Base-by-base conservation (phyloP, 1,140 invertebrate species). In the Pseudomyrmex dendroicus region DNA sequence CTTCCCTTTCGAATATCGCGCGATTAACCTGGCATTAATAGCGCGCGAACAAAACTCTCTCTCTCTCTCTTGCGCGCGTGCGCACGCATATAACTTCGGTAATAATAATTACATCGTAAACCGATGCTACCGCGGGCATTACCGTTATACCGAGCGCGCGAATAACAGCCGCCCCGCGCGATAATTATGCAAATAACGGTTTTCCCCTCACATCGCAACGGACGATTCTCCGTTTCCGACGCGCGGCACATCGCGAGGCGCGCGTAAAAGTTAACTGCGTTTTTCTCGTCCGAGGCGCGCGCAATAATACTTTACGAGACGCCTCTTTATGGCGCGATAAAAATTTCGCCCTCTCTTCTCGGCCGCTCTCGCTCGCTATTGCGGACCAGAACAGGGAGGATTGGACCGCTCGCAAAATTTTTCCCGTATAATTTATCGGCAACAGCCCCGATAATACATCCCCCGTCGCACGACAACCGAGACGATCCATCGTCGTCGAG, bases 121-220 rank as follows among this genome's bases (percentile, higher is more conserved):
- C 66, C 54, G 66, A 80, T 80, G 67, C 61, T 61, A 56, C 44
- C 13, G n/a, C 52, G 35, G 25, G 50, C 76, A 70, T 80, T 80
- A 80, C 59, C 76, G 76, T 68, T 78, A 35, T 35, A 7, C 76
- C 66, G 62, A 54, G 66, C 68, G 66, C 54, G 66, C 76, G 76
- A 70, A 78, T 59, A 78, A 70, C 76, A 78, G 54, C 54, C 20
- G 64, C 35, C 35, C 35, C 20, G 76, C 66, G 44, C 25, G 54
- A 80, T 80, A 80, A 80, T 80, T 80, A 80, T 80, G 76, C 76
- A 80, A 80, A 80, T 80, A 80, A 68, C 54, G 64, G 5, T 25
- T 57, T 35, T 48, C 54, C 35, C 44, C n/a, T 52, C 76, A 15
- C 66, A 48, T 52, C 54, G 48, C 46, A 35, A 48, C 54, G 17